Base-by-base conservation (phyloP, 2,888 invertebrate species). In the Leucania comma region DNA sequence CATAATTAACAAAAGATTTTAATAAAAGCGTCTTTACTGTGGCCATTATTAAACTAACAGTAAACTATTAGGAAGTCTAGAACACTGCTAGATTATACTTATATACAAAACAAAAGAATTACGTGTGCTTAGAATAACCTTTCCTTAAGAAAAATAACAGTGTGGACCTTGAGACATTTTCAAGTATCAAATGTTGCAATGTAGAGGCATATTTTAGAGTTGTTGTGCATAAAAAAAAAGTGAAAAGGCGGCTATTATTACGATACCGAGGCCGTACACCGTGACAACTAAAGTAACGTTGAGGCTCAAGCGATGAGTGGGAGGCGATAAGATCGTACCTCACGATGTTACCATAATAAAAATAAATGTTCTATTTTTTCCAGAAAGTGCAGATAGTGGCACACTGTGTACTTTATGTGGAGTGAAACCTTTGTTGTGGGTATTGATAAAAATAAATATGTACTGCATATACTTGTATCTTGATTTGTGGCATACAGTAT, bases 191-290 rank as follows among this genome's bases (percentile, higher is more conserved):
- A 82, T 82, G 81, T 83, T 77, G 80, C 22, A 85, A 85, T 80
- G 81, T 83, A 78, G 74, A 84, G 87, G 86, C 86, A 89, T 89
- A 88, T 88, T 90, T 90, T 86, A 87, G 80, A 86, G 78, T 81
- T 83, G 72, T 78, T 68, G 81, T 83, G 80, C 71, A 85, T 87
- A 90, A 91, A 91, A 75, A 91, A 75, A 89, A 91, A 91, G 89
- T 88, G 90, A 89, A 91, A 92, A 88, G 87, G 75, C 83, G 35
- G 81, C 79, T 78, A 83, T 85, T 87, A 88, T 89, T 86, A 86
- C 86, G 83, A 81, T 82, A 78, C 59, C 88, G 87, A 89, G 91
- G 89, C 87, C 88, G 84, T 70, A 80, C 80, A 85, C 88, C 88
- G 89, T 90, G 88, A 91, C 89, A 85, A 81, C 78, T 76, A 86